Evolutionary conservation across 2,888 invertebrate genomes (phyloP), one percentile per base, ranked within the genome.

Genomic region (Yponomeuta evonymella): DNA sequence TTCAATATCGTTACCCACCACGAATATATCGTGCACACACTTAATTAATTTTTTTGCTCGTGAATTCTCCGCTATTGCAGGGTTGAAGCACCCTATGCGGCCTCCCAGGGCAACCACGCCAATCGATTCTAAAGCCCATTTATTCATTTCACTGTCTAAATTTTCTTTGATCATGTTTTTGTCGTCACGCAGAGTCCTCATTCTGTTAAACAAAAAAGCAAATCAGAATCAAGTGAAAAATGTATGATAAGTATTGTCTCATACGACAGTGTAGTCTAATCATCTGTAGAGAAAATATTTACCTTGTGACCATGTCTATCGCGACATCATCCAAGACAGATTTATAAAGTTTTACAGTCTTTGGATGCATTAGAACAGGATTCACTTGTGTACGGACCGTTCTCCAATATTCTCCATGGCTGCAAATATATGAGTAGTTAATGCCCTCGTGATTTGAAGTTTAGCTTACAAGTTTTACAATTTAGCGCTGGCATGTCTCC

Each of bases 371-470:
- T 93, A 97, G 94, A 15, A 95, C 94, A 74, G 95, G 95, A 79
- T 96, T 96, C 0, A 96, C 96, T 75, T 95, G 95, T 9, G 94
- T 94, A 67, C 97, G 93, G 74, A 97, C 94, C 73, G 94, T 89
- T 83, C 95, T 95, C 97, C 97, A 97, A 70, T 94, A 93, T 75
- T 96, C 95, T 0, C 96, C 96, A 77, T 96, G 95, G 4, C 96
- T 97, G 81, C 77, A 79, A 71, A 58, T 58, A 67, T 48, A 43
- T 33, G 1, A 4, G 33, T 23, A 43, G 43, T 12, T 30, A 30
- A 9, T 30, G 30, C 12, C 2, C 11, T 11, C 23, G 15, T 36
- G 4, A 67, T 8, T 43, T 43, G 5, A 4, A 33, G 33, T 33
- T 33, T 33, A 33, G 33, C 33, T 33, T 33, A 33, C 0, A 33